phyloP scores from a whole-genome alignment of 2,888 invertebrate genomes.

The Drosophila subquinaria region DNA sequence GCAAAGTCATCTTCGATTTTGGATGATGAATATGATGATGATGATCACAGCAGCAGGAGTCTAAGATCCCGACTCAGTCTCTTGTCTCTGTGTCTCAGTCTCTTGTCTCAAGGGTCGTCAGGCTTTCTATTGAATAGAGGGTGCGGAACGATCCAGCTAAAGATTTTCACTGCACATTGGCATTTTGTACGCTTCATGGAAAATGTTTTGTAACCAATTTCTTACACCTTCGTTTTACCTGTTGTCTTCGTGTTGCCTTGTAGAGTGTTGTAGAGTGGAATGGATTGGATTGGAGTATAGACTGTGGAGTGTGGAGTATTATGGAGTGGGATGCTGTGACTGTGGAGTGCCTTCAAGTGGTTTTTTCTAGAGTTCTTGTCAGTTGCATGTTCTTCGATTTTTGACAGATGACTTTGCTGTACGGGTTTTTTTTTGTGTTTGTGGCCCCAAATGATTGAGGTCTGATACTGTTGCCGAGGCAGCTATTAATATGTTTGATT shows the following conservation, averaged over 20 bases:
- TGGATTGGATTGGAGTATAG: slow-evolving; percentile 11
- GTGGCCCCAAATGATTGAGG: slow-evolving; percentile 67
- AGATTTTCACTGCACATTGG: slow-evolving; percentile 64
- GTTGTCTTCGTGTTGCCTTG: slow-evolving; percentile 22
- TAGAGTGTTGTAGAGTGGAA: slow-evolving; percentile 19
- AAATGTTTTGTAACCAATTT: slow-evolving; percentile 72
- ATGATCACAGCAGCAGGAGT: slow-evolving; percentile 52
- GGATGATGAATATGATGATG: slow-evolving; percentile 10
- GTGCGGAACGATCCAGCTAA: slow-evolving; percentile 48
- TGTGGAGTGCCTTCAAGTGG: slow-evolving; percentile 41
- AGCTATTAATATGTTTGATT: slow-evolving; percentile 81
- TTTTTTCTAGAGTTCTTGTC: slow-evolving; percentile 62
- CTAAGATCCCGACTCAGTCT: slow-evolving; percentile 1
- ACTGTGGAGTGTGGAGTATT: slow-evolving; percentile 25
- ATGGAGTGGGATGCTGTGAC: slow-evolving; percentile 51
- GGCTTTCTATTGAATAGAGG: slow-evolving; percentile 66
- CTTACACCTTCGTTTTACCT: slow-evolving; percentile 80
- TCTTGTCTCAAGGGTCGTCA: slow-evolving; percentile 53
- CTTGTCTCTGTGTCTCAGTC: slow-evolving; percentile 24
- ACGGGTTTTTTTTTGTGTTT: background rate
- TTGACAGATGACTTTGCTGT: slow-evolving; percentile 74
- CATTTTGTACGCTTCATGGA: slow-evolving; percentile 80
- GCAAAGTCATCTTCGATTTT: slow-evolving; percentile 58
- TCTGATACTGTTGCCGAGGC: slow-evolving; percentile 55
- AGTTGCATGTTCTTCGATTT: slow-evolving; percentile 79